phyloP scores from a whole-genome alignment of 2,888 invertebrate species.

The Melieria omissa region DNA sequence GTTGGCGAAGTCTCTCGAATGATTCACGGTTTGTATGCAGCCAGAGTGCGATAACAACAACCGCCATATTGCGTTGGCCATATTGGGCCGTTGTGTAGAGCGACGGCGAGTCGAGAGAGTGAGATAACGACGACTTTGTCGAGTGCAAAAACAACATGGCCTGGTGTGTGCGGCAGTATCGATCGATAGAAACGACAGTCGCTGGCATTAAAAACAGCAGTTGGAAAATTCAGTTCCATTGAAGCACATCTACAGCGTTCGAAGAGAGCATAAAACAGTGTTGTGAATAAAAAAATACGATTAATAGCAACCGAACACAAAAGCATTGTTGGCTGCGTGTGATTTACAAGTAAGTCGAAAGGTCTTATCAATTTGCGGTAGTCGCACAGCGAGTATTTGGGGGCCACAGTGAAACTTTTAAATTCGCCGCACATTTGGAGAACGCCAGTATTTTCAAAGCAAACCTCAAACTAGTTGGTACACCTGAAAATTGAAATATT shows the following conservation, averaged over 20 bases:
- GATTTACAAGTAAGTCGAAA: constrained; percentile 45
- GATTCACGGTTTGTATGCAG: neutral
- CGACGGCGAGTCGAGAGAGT: constrained; percentile 24
- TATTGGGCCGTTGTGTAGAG: constrained; percentile 42
- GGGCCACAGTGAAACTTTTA: constrained; percentile 22
- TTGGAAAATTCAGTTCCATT: constrained; percentile 52
- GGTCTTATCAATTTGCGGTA: constrained; percentile 17
- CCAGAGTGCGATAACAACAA: constrained; percentile 20
- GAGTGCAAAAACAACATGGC: constrained; percentile 52
- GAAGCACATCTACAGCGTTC: constrained; percentile 40
- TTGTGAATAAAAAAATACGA: neutral
- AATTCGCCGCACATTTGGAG: constrained; percentile 30
- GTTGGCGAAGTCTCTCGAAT: constrained; percentile 36
- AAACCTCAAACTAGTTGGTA: constrained; percentile 36
- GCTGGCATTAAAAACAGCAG: constrained; percentile 60
- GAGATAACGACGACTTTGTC: constrained; percentile 18
- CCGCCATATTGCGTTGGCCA: constrained; percentile 59
- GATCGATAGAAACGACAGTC: constrained; percentile 56
- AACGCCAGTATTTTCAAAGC: constrained; percentile 34
- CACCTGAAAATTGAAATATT: neutral
- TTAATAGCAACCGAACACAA: constrained; percentile 39
- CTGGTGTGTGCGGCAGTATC: constrained; percentile 44
- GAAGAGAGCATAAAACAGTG: constrained; percentile 5
- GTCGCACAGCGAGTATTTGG: neutral
- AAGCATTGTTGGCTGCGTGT: constrained; percentile 36